Conservation (phyloP, 2,797 vertebrate genomes). For the Platyrinchus mystaceus region DNA sequence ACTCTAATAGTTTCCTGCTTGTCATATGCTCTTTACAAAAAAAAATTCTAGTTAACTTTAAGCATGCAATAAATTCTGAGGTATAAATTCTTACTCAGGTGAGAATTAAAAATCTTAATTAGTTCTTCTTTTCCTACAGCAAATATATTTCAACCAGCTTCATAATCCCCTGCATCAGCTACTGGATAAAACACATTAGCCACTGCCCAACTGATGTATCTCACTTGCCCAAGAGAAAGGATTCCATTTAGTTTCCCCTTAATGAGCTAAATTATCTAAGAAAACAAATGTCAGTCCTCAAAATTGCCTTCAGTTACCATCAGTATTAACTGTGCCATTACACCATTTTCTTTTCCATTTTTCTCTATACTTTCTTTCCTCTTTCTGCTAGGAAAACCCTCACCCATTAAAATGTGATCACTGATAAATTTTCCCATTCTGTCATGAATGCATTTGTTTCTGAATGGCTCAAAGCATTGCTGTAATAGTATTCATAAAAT, state of each 20-base stretch:
- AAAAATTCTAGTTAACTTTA: neutral
- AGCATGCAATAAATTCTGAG: neutral
- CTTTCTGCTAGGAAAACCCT: neutral
- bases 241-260: neutral
- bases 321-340: neutral
- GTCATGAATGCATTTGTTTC: neutral
- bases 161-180: neutral
- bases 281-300: neutral
- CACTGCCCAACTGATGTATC: neutral
- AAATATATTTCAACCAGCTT: neutral
- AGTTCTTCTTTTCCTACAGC: neutral
- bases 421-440: neutral
- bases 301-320: neutral
- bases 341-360: neutral
- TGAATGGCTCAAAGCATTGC: neutral
- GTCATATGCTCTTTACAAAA: neutral
- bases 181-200: neutral
- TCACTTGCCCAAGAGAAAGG: neutral
- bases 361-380: neutral
- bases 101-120: neutral
- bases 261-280: neutral
- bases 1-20: neutral
- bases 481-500: neutral
- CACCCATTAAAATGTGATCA: neutral
- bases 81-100: neutral